phyloP scores from a whole-genome alignment of 2,888 invertebrate genomes.

The Pyrgus malvae region DNA sequence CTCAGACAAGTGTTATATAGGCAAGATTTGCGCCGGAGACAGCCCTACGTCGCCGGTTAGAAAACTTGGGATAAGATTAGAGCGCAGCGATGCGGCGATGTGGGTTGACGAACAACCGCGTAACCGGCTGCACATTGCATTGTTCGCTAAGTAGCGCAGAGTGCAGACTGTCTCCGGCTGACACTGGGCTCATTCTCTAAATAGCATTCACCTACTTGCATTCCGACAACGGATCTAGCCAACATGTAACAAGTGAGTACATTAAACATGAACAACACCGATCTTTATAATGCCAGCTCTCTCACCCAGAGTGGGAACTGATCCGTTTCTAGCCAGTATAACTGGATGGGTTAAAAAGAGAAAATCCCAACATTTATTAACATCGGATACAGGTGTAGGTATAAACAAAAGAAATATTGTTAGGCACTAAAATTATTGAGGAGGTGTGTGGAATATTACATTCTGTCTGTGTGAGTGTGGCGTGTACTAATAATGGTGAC shows the following conservation, averaged over 20 bases:
- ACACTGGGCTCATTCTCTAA: constrained; percentile 69
- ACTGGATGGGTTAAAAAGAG: constrained; percentile 79
- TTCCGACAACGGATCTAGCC: constrained; percentile 75
- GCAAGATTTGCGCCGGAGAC: constrained; percentile 63
- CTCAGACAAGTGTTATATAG: constrained; percentile 46
- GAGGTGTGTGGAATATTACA: neutral
- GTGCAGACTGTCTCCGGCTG: constrained; percentile 60
- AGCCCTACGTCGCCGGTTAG: constrained; percentile 40
- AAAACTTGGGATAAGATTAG: constrained; percentile 11
- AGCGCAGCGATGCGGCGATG: neutral
- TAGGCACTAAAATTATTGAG: neutral
- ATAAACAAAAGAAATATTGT: neutral
- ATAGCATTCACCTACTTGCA: constrained; percentile 78
- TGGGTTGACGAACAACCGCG: constrained; percentile 14
- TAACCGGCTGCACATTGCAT: neutral
- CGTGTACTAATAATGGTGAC: neutral
- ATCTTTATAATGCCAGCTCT: constrained; percentile 74
- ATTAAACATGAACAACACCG: constrained; percentile 72
- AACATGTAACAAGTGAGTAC: constrained; percentile 64
- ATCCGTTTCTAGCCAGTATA: constrained; percentile 84
- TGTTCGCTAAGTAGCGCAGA: constrained; percentile 4
- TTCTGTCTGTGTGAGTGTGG: constrained; percentile 6
- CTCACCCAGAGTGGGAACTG: constrained; percentile 85
- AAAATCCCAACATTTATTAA: constrained; percentile 74
- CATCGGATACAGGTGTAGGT: constrained; percentile 37